Percentiles rank a stretch among this genome's conserved stretches.
Evolutionary conservation across 37 sponge, comb jelly and placozoan species (phyloP).

Genomic region (Eunapius fragilis): DNA sequence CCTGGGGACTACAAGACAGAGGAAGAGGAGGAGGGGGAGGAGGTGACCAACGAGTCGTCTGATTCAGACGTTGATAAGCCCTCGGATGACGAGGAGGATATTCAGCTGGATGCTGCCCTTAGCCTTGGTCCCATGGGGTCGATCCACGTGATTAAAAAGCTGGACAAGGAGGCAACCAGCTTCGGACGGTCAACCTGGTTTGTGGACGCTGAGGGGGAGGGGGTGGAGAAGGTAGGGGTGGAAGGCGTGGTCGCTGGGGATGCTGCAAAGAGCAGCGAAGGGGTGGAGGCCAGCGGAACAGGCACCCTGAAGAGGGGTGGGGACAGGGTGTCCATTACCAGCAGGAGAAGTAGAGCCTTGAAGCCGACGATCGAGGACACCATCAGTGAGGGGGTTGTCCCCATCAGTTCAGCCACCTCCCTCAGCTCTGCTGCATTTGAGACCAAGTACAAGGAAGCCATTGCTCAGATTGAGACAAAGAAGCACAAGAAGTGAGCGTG

Average conservation of each 20-base stretch:
- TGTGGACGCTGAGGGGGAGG: slow-evolving; percentile 30
- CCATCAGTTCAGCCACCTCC: neutral
- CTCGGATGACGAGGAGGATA: neutral
- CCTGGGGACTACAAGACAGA: neutral
- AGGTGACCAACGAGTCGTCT: neutral
- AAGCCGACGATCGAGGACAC: neutral
- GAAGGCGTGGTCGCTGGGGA: neutral
- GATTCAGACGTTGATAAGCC: slow-evolving; percentile 19
- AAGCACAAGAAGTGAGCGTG: neutral
- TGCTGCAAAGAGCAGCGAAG: neutral
- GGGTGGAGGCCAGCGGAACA: neutral
- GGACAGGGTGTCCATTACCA: neutral
- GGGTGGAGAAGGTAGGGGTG: neutral
- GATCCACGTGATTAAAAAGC: slow-evolving; percentile 18
- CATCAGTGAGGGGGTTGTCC: neutral
- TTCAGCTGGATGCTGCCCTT: slow-evolving; percentile 20
- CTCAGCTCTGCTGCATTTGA: neutral
- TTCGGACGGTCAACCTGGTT: slow-evolving; percentile 74
- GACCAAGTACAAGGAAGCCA: neutral
- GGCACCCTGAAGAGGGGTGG: slow-evolving; percentile 9
- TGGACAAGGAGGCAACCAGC: slow-evolving; percentile 21
- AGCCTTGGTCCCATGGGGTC: slow-evolving; percentile 52
- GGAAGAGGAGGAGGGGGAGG: neutral
- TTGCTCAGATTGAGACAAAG: neutral
- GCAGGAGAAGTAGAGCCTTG: neutral